Evolutionary conservation across 2,888 invertebrate species (phyloP).

Genomic region (Trichogramma dendrolimi): DNA sequence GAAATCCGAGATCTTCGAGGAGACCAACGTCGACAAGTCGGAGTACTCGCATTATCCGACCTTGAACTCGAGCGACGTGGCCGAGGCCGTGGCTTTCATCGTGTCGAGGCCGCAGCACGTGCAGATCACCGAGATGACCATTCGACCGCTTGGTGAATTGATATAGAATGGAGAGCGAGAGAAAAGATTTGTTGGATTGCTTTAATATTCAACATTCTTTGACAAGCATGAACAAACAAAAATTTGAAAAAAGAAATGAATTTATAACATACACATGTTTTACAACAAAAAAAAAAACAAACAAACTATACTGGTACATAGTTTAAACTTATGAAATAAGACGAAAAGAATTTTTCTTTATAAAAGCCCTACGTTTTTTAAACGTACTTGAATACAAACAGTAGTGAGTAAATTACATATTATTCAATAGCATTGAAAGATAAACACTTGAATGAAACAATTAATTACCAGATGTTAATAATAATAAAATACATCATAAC

Average conservation of each 20-base stretch:
- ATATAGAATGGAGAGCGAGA: too few species aligned
- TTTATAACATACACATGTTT: too few species aligned
- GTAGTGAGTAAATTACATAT: background rate
- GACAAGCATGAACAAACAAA: too few species aligned
- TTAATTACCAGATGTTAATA: too few species aligned
- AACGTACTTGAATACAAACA: background rate
- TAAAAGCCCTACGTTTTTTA: background rate
- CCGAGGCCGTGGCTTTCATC: conserved; percentile 43
- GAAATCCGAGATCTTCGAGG: conserved; percentile 51
- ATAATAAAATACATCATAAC: background rate
- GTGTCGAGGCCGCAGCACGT: conserved; percentile 40
- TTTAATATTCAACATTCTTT: too few species aligned
- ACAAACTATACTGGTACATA: too few species aligned
- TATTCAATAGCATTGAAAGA: background rate
- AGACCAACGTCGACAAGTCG: conserved; percentile 1
- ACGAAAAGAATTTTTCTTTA: background rate
- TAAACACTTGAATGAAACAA: background rate
- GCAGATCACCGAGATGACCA: too few species aligned
- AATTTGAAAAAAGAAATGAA: too few species aligned
- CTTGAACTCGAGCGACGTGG: conserved; percentile 47
- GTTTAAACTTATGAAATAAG: too few species aligned
- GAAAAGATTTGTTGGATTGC: too few species aligned
- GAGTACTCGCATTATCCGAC: conserved; percentile 11
- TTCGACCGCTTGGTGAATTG: too few species aligned
- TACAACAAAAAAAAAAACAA: too few species aligned